A percentile compares a stretch with the other conserved stretches of the same genome.
Evolutionary conservation across 1,140 invertebrate genomes (phyloP).

Genomic region (Hylyphantes graminicola): DNA sequence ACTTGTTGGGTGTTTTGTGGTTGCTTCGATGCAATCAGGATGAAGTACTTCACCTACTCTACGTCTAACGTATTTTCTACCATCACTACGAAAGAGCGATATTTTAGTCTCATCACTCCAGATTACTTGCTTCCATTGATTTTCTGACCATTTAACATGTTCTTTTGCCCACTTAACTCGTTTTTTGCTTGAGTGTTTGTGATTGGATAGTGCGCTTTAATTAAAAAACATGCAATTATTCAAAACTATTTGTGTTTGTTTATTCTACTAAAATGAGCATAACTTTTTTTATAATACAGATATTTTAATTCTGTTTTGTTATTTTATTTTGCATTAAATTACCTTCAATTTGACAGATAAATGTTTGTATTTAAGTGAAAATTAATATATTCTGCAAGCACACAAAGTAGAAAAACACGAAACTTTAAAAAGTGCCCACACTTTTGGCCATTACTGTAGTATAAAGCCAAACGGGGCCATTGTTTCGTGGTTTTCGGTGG

Average conservation of each 20-base stretch:
- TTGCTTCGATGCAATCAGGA: constrained; percentile 10
- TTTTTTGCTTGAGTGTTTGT: not conserved
- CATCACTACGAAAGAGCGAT: constrained; percentile 7
- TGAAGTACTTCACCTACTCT: constrained; percentile 4
- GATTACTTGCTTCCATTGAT: not conserved
- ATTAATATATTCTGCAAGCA: no score
- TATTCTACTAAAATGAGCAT: not conserved
- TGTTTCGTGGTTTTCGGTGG: not conserved
- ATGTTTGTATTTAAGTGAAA: no score
- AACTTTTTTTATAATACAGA: no score
- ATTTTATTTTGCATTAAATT: no score
- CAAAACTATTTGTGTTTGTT: not conserved
- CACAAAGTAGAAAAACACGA: no score
- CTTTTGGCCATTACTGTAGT: no score
- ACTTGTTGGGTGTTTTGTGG: not conserved
- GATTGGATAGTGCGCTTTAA: not conserved
- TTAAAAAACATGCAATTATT: not conserved
- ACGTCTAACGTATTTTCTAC: constrained; percentile 25
- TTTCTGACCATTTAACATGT: not conserved
- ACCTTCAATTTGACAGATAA: no score
- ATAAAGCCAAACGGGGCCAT: no score
- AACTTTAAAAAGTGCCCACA: no score
- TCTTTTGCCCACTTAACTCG: not conserved
- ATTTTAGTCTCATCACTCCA: not conserved
- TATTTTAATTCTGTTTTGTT: no score